Evolutionary conservation across 2,797 vertebrate genomes (phyloP), one percentile per base, ranked within the genome.

Genomic region (Melanotaenia pygmaea): DNA sequence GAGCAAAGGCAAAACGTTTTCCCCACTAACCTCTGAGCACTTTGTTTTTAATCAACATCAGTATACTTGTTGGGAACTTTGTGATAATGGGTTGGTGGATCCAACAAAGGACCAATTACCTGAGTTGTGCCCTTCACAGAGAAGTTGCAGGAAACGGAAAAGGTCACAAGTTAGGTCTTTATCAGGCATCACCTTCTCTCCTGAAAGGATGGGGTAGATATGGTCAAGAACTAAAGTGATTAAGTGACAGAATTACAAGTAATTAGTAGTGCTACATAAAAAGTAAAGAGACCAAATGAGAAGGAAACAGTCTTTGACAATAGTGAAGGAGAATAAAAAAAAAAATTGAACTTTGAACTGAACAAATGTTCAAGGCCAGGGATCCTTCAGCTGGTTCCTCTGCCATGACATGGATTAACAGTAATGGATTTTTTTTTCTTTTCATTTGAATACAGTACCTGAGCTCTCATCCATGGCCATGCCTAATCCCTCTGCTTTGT

Each of bases 111-210:
- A 24, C 26, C 77, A 89, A 93, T 76, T 85, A 99, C 98, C 97
- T 95, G 96, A 95, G 86, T 96, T 98, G 92, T 99, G 98, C 81
- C 98, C 98, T 95, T 99, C 98, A 88, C 98, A 99, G 8, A 99
- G 96, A 83, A 99, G 93, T 14, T 99, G 97, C 30, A 99, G 95
- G 81, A 99, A 99, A 57, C 97, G 95, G 87, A 98, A 98, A 54
- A 99, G 96, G 89, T 99, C 97, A 91, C 97, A 98, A 56, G 96
- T 98, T 76, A 97, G 91, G 59, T 96, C 95, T 60, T 96, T 96
- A 80, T 98, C 96, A 71, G 96, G 96, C 92, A 99, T 96, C 80
- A 98, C 97, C 67, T 96, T 97, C 72, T 96, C 96, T 80, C 95
- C 97, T 98, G 91, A 76, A 83, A 73, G 75, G 13, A 79, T 3